Evolutionary conservation across 64 coral and sea anemone species (phyloP), one percentile per base, ranked within the genome.

Genomic region (Montipora efflorescens): DNA sequence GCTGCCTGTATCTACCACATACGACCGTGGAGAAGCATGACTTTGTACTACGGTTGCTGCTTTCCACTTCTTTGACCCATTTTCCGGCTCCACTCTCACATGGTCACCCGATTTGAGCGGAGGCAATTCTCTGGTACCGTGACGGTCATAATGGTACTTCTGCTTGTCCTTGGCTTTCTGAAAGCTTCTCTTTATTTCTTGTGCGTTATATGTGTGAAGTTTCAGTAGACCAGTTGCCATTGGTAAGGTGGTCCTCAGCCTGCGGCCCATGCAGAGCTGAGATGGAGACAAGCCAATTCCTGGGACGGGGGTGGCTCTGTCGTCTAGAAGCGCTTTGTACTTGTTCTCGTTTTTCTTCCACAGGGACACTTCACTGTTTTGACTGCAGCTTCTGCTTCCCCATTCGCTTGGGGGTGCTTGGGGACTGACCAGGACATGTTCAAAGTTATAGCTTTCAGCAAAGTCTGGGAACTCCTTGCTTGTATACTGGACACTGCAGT

Each of bases 151-250:
- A 46, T 82, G 77, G 45, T 81, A 21, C 77, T 82, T 92, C 48
- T 92, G 79, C 66, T 95, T 80, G 14, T 90, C 68, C 67, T 95
- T 95, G 28, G 15, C 16, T 68, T 87, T 18, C 20, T 77, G 75
- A 74, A 90, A 90, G 85, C 72, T 76, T 83, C 21, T 84, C 81
- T 79, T 89, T 47, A 86, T 55, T 23, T 84, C 80, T 19, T 58
- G 6, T 10, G 15, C 76, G 71, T 94, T 59, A 18, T 94, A 81
- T 72, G 52, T 20, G 72, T 86, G 59, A 22, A 72, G 68, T 75
- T 95, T 74, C 51, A 95, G 67, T 47, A 94, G 79, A 73, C 87
- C 79, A 73, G 68, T 79, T 64, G 78, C 70, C 16, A 89, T 76
- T 62, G 50, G 78, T n/a, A 79, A 16, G 69, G 61, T 83, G 4